Evolutionary conservation across 2,113 vertebrate genomes (phyloP).

Genomic region (Rutilus rutilus): DNA sequence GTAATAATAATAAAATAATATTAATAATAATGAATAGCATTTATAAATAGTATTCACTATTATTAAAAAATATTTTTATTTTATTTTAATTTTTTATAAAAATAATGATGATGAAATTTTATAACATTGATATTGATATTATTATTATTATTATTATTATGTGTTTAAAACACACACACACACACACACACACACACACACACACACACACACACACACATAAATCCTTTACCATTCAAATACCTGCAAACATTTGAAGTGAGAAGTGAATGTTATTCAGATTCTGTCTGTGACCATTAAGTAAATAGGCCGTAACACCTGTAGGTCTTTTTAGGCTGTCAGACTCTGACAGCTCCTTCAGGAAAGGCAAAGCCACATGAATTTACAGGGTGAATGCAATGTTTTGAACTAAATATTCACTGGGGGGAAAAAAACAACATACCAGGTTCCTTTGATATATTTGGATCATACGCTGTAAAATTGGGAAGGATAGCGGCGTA

Average conservation of each 20-base stretch:
- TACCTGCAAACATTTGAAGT: conserved; percentile 47
- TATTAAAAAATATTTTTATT: no score
- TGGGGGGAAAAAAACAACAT: conserved; percentile 62
- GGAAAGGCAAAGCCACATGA: conserved; percentile 57
- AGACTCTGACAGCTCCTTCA: conserved; percentile 59
- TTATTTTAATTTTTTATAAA: no score
- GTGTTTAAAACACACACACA: no score
- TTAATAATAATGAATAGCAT: no score
- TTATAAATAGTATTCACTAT: no score
- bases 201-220: not conserved
- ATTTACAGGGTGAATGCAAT: conserved; percentile 63
- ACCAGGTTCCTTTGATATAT: conserved; percentile 73
- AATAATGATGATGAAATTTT: no score
- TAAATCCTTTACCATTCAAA: conserved; percentile 31
- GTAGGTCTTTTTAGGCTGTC: conserved; percentile 61
- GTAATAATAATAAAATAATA: no score
- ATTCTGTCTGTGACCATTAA: conserved; percentile 57
- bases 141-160: no score
- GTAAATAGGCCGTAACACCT: conserved; percentile 68
- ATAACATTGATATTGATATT: no score
- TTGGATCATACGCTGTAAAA: conserved; percentile 71
- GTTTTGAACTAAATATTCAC: conserved; percentile 58
- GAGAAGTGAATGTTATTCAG: conserved; percentile 49
- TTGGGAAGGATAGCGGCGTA: conserved; percentile 64
- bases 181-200: not conserved